Base-by-base conservation (phyloP, 2,113 vertebrate genomes). In the Spea bombifrons region DNA sequence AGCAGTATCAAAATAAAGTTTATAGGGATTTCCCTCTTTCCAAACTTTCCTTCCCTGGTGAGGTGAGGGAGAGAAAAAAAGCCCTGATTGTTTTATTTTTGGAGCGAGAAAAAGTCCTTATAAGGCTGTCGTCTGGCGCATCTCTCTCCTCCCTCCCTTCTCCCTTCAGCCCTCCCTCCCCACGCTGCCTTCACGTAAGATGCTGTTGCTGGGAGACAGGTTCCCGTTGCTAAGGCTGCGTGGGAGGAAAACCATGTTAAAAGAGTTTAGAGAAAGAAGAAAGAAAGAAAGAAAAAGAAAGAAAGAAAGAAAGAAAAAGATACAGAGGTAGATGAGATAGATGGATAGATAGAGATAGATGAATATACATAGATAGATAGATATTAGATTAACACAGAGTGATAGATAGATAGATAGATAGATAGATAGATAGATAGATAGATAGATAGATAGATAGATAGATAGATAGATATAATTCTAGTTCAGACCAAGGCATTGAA, bases 201-300 rank as follows among this genome's bases (percentile, higher is more conserved):
- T 80, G 78, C 78, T 80, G 78, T 80, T 80, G 78, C 78, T 61
- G 64, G 78, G 78, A 80, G 78, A 80, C 78, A 68, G 78, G 71
- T 80, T 74, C 78, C 71, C 57, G 78, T 80, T 80, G 78, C 78
- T 80, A 80, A 71, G 78, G 78, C 71, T 80, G 78, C 78, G 78
- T 80, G 78, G 78, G 78, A 74, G 78, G 64, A 80, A 80, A 80
- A 80, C 78, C 78, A 2, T 80, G 78, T 80, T 80, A 74, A 80
- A 80, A 80, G 78, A 80, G 77, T 73, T 67, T 64, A 78, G 76
- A 70, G 66, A 77, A 50, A 75, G 48, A 65, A 63, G 66, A 75
- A n/a, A 75, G 47, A 50, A 10, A 65, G 17, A 50, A 15, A 48
- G 47, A 61, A 73, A 57, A 57, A 75, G 74, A 75, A 55, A 68